Base-by-base conservation (phyloP, 2,888 invertebrate genomes). In the Melitaea athalia region DNA sequence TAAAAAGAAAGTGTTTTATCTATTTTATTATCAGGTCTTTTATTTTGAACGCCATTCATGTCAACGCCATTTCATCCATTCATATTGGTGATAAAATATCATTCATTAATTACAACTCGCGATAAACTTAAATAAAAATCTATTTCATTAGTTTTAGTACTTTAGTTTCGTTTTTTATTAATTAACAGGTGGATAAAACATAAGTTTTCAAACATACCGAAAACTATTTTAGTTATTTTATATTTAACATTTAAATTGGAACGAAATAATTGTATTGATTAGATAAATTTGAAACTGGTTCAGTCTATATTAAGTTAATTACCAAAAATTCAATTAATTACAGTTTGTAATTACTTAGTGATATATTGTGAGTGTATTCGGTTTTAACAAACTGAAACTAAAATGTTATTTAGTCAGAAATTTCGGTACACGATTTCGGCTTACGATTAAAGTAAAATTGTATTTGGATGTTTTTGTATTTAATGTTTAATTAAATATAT, bases 261-360 rank as follows among this genome's bases (percentile, higher is more conserved):
- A 49, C 11, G 45, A 45, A 14, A 14, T n/a, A 14, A 49, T n/a
- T 38, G 1, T 14, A 49, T 49, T 49, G 2, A 49, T 49, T n/a
- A 6, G 6, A 49, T 49, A 7, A 12, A 31, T 33, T 12, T 14
- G 33, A 14, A 38, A 14, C 33, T 14, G 14, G 31, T 55, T 24
- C 11, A 24, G 11, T 52, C 3, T 55, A 11, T 14, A 55, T 55
- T 14, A 7, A n/a, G n/a, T 55, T 55, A 55, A 7, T 31, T 53
- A 55, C 31, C 33, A 55, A 55, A 55, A 55, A n/a, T 33, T 5
- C 7, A 55, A 55, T 55, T 55, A 14, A 55, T 55, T 14, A 12
- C 31, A 33, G 33, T 55, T 33, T 33, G 24, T 33, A 55, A 55
- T 55, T 55, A 55, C 33, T 33, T 8, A 33, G 7, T 14, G 6